Evolutionary conservation across 92 coral and sea anemone species (phyloP).

Genomic region (Pocillopora meandrina): DNA sequence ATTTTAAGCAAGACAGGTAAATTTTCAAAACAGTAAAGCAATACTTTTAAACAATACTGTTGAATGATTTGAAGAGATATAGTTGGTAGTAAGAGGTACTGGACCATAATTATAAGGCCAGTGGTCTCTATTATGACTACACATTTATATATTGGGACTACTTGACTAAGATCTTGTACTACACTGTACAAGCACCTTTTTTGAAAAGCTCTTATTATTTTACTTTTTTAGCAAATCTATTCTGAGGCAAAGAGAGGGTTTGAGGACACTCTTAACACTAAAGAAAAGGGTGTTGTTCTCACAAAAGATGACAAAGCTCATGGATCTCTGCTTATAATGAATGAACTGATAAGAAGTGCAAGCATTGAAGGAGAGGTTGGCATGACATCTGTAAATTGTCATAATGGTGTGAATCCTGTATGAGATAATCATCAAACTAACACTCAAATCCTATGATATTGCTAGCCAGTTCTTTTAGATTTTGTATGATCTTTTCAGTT

Average conservation of each 20-base stretch:
- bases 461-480: no score
- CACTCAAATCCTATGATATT: no score
- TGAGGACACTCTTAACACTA: slow-evolving; percentile 90
- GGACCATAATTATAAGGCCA: no score
- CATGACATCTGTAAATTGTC: not conserved
- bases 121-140: no score
- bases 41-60: no score
- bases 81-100: no score
- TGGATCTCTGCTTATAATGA: slow-evolving; percentile 92
- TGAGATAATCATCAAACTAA: not conserved
- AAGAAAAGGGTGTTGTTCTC: slow-evolving; percentile 96
- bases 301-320: slow-evolving; percentile 99
- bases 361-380: slow-evolving; percentile 95
- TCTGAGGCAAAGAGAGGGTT: slow-evolving; percentile 96
- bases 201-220: not conserved
- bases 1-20: no score
- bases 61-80: no score
- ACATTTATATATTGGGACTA: no score
- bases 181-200: not conserved
- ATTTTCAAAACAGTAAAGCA: no score
- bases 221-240: slow-evolving; percentile 73
- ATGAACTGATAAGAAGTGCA: slow-evolving; percentile 94
- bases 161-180: no score
- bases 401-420: not conserved
- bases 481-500: no score